Base-by-base conservation (phyloP, 2,888 invertebrate species). In the Xanthorhoe spadicearia region DNA sequence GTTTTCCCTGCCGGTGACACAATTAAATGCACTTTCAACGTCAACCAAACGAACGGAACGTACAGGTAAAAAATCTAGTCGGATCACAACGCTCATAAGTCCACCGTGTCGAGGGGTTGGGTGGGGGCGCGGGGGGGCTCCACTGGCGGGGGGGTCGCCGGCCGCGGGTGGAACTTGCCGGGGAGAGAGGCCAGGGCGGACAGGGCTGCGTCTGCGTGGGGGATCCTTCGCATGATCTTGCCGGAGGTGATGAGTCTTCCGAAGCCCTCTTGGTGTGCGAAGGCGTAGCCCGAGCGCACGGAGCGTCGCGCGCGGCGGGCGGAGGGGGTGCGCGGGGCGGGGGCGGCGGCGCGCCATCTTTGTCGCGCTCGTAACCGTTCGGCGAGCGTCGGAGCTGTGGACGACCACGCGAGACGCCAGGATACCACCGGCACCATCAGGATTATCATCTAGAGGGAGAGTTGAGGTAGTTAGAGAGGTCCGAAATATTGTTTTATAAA, bases 241-340 rank as follows among this genome's bases (percentile, higher is more conserved):
- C 99, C 99, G 56, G 98, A 98, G 10, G 99, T 99, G 86, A 99
- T 99, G 77, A 99, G 96, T 18, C 85, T 81, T 1, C 85, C 85
- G 83, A 85, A 85, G 79, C 85, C 85, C 74, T 85, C 85, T 91
- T 98, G 98, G 93, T 99, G 99, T 64, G 99, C 98, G 93, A 99
- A 99, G 9, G 99, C 99, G 92, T 99, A 91, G 17, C 99, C 99
- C 10, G 99, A 99, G 64, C 99, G 96, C 71, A 99, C 95, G 35
- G 98, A 98, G 79, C 98, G 96, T 46, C 99, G 94, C 67, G 97
- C 97, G 79, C 98, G 95, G 66, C 98, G 95, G 0, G 98, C 96
- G 56, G 98, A 97, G 35, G 98, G 97, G 70, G 97, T 97, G 74
- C 98, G 95, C 68, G 96, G 94, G 62, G 97, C 96, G 80, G 97